Conservation (phyloP, 2,797 vertebrate genomes). For the Macroramphosus scolopax region DNA sequence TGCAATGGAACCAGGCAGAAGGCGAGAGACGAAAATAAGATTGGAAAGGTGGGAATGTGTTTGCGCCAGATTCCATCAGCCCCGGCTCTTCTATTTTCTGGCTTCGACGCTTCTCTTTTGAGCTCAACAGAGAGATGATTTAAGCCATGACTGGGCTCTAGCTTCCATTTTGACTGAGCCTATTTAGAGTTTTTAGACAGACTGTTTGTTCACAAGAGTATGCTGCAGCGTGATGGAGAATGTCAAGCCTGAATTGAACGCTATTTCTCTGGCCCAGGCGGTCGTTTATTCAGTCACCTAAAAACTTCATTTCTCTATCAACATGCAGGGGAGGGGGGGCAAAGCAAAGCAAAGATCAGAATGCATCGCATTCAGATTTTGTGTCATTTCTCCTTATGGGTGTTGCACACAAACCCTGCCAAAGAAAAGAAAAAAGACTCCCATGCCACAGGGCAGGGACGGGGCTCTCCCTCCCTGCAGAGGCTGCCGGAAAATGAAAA, state of each 20-base stretch:
- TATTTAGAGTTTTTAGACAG: constrained; percentile 76
- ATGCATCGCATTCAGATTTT: constrained; percentile 44
- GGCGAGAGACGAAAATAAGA: constrained; percentile 79
- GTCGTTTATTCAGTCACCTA: constrained; percentile 58
- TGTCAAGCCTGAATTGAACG: constrained; percentile 65
- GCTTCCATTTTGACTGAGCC: constrained; percentile 74
- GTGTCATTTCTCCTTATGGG: constrained; percentile 40
- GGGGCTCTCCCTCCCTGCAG: constrained; percentile 8
- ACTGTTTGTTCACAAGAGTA: constrained; percentile 74
- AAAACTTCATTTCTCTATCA: constrained; percentile 66
- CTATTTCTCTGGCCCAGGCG: constrained; percentile 50
- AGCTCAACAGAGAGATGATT: constrained; percentile 76
- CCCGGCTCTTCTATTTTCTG: constrained; percentile 73
- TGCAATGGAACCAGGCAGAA: constrained; percentile 70
- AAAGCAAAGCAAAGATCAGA: constrained; percentile 37
- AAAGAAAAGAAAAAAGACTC: constrained; percentile 22
- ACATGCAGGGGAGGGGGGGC: constrained; percentile 41
- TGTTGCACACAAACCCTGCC: constrained; percentile 33
- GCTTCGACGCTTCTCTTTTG: constrained; percentile 69
- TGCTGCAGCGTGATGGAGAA: constrained; percentile 70
- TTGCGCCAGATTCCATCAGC: constrained; percentile 78
- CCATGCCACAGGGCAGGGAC: constrained; percentile 15
- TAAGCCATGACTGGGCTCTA: constrained; percentile 75
- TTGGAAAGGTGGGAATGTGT: constrained; percentile 79
- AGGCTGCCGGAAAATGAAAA: constrained; percentile 35